Conservation (phyloP, 2,888 invertebrate species). For the Troides oblongomaculatus region DNA sequence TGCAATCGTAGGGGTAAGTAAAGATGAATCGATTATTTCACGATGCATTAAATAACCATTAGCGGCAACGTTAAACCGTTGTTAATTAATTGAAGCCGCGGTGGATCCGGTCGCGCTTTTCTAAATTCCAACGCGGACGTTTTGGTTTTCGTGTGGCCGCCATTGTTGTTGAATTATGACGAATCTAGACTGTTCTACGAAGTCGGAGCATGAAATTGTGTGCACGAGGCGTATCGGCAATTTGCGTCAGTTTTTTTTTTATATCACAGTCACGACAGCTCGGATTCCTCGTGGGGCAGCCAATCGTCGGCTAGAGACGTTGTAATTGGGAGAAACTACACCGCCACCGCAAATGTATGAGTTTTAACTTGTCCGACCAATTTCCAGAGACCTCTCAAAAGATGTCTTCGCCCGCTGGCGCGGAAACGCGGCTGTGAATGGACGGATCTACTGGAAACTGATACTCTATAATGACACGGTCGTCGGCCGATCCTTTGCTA, state of each 20-base stretch:
- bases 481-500: conserved; percentile 54
- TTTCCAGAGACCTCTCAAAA: conserved; percentile 52
- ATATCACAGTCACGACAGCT: conserved; percentile 76
- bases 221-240: conserved; percentile 79
- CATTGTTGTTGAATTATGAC: conserved; percentile 67
- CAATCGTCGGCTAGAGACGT: conserved; percentile 73
- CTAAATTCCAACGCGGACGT: conserved; percentile 40
- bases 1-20: conserved; percentile 41
- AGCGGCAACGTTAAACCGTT: conserved; percentile 46
- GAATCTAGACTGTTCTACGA: conserved; percentile 72
- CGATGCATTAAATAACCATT: conserved; percentile 59
- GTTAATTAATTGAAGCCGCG: conserved; percentile 56
- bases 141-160: conserved; percentile 43
- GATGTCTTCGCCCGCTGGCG: conserved; percentile 40
- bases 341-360: conserved; percentile 72
- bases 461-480: conserved; percentile 63
- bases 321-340: conserved; percentile 78
- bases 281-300: conserved; percentile 71
- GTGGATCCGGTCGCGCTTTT: conserved; percentile 40
- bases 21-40: conserved; percentile 43
- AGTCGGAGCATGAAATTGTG: conserved; percentile 77
- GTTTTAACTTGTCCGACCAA: conserved; percentile 60
- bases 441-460: conserved; percentile 50
- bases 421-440: conserved; percentile 36
- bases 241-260: conserved; percentile 76